Conservation (phyloP, 2,113 vertebrate species). For the Polypterus senegalus region DNA sequence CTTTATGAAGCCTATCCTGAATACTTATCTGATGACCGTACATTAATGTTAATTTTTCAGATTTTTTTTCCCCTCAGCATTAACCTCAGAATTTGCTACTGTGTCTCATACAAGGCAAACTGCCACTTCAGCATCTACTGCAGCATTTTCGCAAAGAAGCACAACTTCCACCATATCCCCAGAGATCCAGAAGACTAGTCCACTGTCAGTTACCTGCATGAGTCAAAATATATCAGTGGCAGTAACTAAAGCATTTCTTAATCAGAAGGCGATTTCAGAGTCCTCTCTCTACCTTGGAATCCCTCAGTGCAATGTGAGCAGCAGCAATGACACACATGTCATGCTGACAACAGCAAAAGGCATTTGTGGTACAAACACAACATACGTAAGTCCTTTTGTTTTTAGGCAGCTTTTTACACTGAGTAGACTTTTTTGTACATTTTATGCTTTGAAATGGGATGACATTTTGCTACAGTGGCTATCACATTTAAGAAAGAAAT, state of each 20-base stretch:
- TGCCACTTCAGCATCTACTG: background rate
- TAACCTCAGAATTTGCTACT: background rate
- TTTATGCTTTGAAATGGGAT: too few relatives aligned
- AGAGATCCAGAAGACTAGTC: background rate
- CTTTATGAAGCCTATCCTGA: too few relatives aligned
- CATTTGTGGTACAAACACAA: slow-evolving; percentile 45
- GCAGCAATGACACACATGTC: slow-evolving; percentile 45
- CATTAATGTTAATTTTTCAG: background rate
- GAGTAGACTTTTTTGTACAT: background rate
- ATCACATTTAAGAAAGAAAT: too few relatives aligned
- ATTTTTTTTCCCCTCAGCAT: background rate
- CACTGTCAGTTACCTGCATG: slow-evolving; percentile 49
- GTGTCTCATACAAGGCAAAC: background rate
- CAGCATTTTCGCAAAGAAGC: background rate
- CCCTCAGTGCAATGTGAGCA: slow-evolving; percentile 44
- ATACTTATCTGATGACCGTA: too few relatives aligned
- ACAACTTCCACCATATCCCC: too few relatives aligned
- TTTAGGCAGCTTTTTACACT: background rate
- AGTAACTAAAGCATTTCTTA: slow-evolving; percentile 51
- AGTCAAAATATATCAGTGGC: slow-evolving; percentile 41
- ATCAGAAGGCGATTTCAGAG: slow-evolving; percentile 40
- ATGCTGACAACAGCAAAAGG: slow-evolving; percentile 56
- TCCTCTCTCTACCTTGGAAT: slow-evolving; percentile 62
- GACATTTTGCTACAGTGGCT: too few relatives aligned
- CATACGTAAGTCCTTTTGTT: slow-evolving; percentile 43